Evolutionary conservation across 2,888 invertebrate species (phyloP).

Genomic region (Cryptocephalus primarius): DNA sequence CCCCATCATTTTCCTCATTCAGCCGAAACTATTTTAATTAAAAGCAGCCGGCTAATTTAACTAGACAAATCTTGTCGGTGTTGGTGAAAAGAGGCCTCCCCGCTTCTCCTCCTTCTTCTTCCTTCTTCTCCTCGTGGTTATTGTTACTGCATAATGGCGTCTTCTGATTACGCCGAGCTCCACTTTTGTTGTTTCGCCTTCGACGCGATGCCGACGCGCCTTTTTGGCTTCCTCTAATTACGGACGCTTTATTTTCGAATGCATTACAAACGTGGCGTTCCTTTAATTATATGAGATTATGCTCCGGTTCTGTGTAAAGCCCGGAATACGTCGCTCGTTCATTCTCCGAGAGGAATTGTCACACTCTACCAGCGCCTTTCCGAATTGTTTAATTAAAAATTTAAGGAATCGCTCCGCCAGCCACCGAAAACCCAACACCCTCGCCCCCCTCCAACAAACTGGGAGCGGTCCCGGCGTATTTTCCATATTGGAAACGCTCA

Average conservation of each 20-base stretch:
- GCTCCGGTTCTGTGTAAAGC: no score
- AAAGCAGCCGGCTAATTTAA: not conserved
- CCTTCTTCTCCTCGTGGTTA: not conserved
- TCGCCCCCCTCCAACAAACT: no score
- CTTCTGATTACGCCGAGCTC: not conserved
- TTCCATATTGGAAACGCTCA: no score
- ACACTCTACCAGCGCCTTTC: no score
- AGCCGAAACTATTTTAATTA: not conserved
- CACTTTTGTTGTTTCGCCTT: not conserved
- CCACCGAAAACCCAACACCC: no score
- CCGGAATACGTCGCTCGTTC: no score
- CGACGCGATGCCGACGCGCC: conserved; percentile 7
- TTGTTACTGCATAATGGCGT: not conserved
- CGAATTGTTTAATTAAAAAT: no score
- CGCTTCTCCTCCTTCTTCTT: not conserved
- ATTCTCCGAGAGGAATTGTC: no score
- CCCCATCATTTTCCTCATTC: not conserved
- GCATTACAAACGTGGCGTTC: conserved; percentile 3
- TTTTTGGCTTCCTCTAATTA: conserved; percentile 12
- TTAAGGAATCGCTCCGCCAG: no score
- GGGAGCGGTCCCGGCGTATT: no score
- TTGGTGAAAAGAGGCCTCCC: not conserved
- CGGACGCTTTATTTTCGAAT: conserved; percentile 12
- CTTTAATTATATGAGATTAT: no score
- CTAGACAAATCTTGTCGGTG: not conserved